Conservation (phyloP, 2,797 vertebrate genomes). For the Pangasius sanitwongsei region DNA sequence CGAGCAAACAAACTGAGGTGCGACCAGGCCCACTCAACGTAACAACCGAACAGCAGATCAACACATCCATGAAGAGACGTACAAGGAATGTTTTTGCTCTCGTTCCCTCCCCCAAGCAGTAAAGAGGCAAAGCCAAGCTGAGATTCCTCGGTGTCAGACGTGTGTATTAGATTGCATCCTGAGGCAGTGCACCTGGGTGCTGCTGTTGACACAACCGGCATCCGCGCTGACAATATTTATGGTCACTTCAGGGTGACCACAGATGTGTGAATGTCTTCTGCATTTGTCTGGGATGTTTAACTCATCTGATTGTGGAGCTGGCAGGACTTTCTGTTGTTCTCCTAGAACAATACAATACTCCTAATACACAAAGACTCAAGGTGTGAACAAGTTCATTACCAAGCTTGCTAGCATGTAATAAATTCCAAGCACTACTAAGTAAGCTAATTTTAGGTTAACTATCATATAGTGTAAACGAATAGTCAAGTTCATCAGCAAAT, state of each 20-base stretch:
- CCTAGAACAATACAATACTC: neutral
- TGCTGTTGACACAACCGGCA: constrained; percentile 52
- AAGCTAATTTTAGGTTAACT: neutral
- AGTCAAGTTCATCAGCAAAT: neutral
- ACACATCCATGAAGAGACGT: constrained; percentile 27
- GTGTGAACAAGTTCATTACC: neutral
- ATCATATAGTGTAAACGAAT: neutral
- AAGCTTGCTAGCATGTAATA: neutral
- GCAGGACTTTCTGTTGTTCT: neutral
- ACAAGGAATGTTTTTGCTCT: constrained; percentile 40
- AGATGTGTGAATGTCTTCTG: constrained; percentile 52
- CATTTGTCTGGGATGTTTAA: constrained; percentile 40
- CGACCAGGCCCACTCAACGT: constrained; percentile 14
- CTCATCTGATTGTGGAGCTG: neutral
- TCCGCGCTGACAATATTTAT: constrained; percentile 56
- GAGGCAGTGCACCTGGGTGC: constrained; percentile 60
- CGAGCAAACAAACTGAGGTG: constrained; percentile 34
- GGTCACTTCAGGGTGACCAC: constrained; percentile 59
- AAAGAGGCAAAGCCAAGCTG: constrained; percentile 48
- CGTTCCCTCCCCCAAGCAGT: constrained; percentile 32
- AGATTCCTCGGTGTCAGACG: constrained; percentile 54
- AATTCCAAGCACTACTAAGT: neutral
- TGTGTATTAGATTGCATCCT: constrained; percentile 54
- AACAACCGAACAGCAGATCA: constrained; percentile 20
- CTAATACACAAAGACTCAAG: neutral